phyloP scores from a whole-genome alignment of 2,888 invertebrate species.

The Limnephilus rhombicus region DNA sequence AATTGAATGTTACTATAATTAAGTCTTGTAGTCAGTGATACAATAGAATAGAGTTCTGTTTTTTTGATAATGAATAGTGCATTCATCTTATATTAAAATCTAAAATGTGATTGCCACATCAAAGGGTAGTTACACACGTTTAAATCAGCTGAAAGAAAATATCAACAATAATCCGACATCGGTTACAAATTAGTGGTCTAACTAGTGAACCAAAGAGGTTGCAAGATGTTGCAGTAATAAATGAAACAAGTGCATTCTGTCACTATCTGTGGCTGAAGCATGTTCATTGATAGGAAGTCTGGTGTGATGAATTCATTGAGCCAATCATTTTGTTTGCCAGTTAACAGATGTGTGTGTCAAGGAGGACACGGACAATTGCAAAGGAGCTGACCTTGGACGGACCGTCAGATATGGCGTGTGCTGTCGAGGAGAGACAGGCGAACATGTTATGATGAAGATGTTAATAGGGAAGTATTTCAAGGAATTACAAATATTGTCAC shows the following conservation, averaged over 20 bases:
- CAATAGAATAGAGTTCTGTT: neutral
- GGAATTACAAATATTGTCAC: neutral
- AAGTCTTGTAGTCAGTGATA: neutral
- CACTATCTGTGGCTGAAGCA: neutral
- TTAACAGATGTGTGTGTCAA: conserved; percentile 1
- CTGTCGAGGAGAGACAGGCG: neutral
- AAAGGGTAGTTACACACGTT: neutral
- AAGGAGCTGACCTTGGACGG: neutral
- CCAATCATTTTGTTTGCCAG: conserved; percentile 1
- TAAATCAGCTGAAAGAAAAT: too few species aligned
- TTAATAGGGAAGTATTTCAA: neutral
- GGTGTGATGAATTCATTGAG: conserved; percentile 1
- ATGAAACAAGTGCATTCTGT: neutral
- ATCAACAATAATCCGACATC: neutral
- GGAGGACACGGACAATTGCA: neutral
- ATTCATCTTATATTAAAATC: neutral
- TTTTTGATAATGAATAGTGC: neutral
- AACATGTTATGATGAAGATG: neutral
- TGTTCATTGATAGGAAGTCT: neutral
- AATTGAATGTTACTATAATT: neutral
- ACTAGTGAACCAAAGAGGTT: neutral
- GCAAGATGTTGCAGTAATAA: neutral
- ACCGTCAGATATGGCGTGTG: neutral
- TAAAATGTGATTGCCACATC: neutral
- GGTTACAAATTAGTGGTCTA: neutral